Percentiles rank a stretch among this genome's conserved stretches.
Conservation (phyloP, 2,888 invertebrate genomes). For the Lamellibrachia columna region DNA sequence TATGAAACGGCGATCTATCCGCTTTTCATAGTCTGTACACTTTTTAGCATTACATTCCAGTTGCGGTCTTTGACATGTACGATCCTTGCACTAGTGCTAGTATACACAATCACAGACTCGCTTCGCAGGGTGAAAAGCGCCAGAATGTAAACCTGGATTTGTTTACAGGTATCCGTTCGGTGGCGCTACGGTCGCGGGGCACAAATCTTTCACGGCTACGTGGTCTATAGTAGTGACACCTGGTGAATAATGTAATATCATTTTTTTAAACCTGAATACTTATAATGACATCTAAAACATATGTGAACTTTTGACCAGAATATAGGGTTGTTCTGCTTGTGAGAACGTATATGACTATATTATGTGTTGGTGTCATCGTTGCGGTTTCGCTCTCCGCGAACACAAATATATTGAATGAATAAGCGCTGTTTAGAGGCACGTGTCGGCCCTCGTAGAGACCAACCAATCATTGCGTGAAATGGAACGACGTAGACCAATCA, state of each 20-base stretch:
- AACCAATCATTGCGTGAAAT: neutral
- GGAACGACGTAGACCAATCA: neutral
- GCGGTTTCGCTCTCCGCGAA: neutral
- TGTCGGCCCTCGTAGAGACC: neutral
- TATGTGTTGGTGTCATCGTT: neutral
- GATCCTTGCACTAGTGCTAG: neutral
- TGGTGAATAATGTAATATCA: neutral
- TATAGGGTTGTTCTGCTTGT: neutral
- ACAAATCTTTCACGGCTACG: neutral
- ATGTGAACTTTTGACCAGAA: neutral
- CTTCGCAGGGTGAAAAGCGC: neutral
- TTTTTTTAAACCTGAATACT: neutral
- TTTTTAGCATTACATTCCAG: conserved; percentile 8
- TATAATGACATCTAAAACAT: neutral
- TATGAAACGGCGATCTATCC: neutral
- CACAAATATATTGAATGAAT: neutral
- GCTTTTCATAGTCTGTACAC: neutral
- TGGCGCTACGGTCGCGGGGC: neutral
- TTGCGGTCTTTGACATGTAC: neutral
- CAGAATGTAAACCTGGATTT: neutral
- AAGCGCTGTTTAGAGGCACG: neutral
- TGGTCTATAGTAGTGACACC: neutral
- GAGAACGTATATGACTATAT: neutral
- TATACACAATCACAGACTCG: conserved; percentile 1
- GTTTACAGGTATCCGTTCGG: neutral